Conservation (phyloP, 2,113 vertebrate genomes). For the Danionella cerebrum region DNA sequence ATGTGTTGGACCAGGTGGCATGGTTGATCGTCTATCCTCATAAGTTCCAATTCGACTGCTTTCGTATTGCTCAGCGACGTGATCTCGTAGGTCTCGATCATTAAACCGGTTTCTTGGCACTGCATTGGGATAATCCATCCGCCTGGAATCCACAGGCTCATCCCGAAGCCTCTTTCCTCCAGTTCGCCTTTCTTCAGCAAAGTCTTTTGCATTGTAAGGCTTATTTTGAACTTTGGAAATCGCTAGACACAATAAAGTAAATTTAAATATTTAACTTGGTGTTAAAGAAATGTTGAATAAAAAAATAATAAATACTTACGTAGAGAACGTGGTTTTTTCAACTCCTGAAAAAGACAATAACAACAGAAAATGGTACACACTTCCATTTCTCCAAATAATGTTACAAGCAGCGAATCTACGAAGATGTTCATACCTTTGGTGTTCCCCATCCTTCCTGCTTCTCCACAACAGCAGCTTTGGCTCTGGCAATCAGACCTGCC, state of each 20-base stretch:
- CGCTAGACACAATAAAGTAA: too few species aligned
- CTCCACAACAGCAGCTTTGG: constrained; percentile 62
- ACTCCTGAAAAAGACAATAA: too few species aligned
- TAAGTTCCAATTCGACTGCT: background rate
- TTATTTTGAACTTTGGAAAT: too few species aligned
- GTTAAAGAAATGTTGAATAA: too few species aligned
- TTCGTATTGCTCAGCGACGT: background rate
- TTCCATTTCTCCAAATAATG: too few species aligned
- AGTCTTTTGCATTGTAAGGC: too few species aligned
- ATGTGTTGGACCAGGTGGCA: background rate
- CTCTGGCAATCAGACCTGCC: constrained; percentile 52
- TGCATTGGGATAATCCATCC: background rate
- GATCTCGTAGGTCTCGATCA: background rate
- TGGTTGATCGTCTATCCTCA: background rate
- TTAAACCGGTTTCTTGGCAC: background rate
- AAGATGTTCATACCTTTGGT: constrained; percentile 46
- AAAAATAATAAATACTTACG: too few species aligned
- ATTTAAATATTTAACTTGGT: too few species aligned
- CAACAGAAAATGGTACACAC: too few species aligned
- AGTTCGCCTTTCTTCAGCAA: background rate
- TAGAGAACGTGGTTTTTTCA: too few species aligned
- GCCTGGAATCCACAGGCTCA: background rate
- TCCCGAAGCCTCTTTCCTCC: background rate
- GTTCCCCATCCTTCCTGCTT: constrained; percentile 62
- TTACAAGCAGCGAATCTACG: background rate